Evolutionary conservation across 1,140 invertebrate species (phyloP).

Genomic region (Ruditapes philippinarum): DNA sequence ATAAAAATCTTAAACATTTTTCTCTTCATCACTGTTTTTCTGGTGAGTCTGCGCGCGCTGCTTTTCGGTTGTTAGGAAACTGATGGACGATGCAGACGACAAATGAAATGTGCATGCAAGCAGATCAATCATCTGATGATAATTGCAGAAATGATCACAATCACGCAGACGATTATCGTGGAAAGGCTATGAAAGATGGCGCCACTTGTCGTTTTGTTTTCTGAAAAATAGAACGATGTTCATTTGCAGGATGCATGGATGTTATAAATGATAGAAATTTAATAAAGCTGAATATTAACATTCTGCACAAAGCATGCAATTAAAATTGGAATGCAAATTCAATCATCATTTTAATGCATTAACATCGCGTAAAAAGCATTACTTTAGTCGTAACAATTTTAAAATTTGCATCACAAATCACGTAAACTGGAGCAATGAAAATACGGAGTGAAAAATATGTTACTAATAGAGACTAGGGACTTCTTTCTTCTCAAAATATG

Average conservation of each 20-base stretch:
- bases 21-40: too few species aligned
- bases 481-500: too few species aligned
- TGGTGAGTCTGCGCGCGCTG: neutral
- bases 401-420: neutral
- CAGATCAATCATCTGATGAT: neutral
- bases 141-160: slow-evolving; percentile 13
- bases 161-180: neutral
- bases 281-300: neutral
- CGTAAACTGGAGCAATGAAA: too few species aligned
- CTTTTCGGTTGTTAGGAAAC: neutral
- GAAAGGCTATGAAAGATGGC: neutral
- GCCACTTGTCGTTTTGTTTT: neutral
- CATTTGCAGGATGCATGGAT: neutral
- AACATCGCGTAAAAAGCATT: neutral
- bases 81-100: neutral
- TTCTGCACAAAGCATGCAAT: too few species aligned
- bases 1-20: too few species aligned
- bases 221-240: slow-evolving; percentile 30
- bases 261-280: neutral
- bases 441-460: too few species aligned
- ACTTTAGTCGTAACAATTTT: neutral
- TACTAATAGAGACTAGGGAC: too few species aligned
- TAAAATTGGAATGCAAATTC: too few species aligned
- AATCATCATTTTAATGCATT: too few species aligned
- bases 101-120: neutral